Percentiles rank a stretch among this genome's conserved stretches.
These are phyloP conservation scores for Mesembrinibis cayennensis DNA, from an alignment of 2,113 vertebrate genomes.

Conservation along the genomic window DNA sequence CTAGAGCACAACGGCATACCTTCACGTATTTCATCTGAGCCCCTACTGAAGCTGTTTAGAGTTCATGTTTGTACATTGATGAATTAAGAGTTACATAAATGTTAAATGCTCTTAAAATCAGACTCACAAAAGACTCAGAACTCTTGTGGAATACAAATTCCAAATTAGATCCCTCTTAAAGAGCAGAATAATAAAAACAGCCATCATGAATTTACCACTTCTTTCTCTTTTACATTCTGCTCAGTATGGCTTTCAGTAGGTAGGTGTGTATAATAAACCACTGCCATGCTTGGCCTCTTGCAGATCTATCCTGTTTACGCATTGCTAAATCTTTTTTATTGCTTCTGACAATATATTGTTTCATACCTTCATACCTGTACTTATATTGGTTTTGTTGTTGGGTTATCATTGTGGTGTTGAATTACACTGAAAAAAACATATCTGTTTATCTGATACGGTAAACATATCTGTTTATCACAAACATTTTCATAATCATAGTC, in stretches of 20 bases:
- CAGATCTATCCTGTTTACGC: constrained; percentile 52
- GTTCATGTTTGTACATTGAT: not conserved
- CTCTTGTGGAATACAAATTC: constrained; percentile 3
- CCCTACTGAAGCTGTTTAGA: not conserved
- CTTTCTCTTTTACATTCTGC: constrained; percentile 41
- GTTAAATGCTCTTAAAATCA: constrained; percentile 14
- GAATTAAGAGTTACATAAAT: constrained; percentile 22
- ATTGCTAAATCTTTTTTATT: constrained; percentile 51
- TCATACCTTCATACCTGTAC: constrained; percentile 53
- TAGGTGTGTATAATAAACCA: constrained; percentile 41
- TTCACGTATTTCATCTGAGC: not conserved
- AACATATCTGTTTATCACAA: no score
- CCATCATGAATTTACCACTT: constrained; percentile 25
- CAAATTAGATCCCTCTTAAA: not conserved
- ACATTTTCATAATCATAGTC: not conserved
- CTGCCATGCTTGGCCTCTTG: constrained; percentile 21
- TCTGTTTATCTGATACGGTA: constrained; percentile 1
- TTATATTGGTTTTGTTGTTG: constrained; percentile 9
- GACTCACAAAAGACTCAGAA: not conserved
- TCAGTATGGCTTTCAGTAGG: not conserved
- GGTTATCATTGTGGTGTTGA: constrained; percentile 17
- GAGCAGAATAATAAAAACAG: constrained; percentile 30
- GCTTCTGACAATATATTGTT: constrained; percentile 59
- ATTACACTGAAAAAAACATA: not conserved
- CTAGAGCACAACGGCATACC: not conserved